These are phyloP conservation scores for Salvator merianae DNA, from an alignment of 2,113 vertebrate genomes.

Conservation along the genomic window DNA sequence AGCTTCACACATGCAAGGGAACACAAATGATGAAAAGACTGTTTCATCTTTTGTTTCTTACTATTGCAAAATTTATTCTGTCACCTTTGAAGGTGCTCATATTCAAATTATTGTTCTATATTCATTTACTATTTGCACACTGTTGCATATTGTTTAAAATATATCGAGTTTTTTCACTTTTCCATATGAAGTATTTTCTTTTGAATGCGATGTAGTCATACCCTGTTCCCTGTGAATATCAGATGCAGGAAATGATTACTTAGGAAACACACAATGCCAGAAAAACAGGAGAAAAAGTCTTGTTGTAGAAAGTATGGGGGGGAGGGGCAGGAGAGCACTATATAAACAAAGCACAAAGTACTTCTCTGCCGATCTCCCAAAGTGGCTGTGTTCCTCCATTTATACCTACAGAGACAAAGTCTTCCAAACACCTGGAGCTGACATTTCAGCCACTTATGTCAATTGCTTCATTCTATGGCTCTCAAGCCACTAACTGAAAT, in stretches of 20 bases:
- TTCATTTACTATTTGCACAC: not conserved
- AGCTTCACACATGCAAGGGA: not conserved
- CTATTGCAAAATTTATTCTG: not conserved
- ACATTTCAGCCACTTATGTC: conserved; percentile 3
- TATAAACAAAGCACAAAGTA: not conserved
- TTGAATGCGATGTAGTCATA: conserved; percentile 2
- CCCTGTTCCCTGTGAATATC: not conserved
- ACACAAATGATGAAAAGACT: not conserved
- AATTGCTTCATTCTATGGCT: not conserved
- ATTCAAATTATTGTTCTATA: no score
- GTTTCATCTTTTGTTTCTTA: not conserved
- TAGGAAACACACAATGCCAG: conserved; percentile 25
- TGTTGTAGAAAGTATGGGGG: conserved; percentile 6
- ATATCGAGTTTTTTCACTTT: not conserved
- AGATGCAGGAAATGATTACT: conserved; percentile 28
- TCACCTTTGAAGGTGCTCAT: no score
- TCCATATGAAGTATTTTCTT: not conserved
- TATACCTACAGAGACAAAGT: not conserved
- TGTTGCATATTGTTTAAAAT: no score
- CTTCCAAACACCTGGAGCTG: not conserved
- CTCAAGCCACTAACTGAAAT: not conserved
- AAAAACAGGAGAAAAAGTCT: conserved; percentile 30
- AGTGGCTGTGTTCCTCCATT: not conserved
- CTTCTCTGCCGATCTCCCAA: conserved; percentile 4
- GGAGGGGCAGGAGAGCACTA: not conserved